Conservation (phyloP, 2,888 invertebrate species). For the Monochamus alternatus region DNA sequence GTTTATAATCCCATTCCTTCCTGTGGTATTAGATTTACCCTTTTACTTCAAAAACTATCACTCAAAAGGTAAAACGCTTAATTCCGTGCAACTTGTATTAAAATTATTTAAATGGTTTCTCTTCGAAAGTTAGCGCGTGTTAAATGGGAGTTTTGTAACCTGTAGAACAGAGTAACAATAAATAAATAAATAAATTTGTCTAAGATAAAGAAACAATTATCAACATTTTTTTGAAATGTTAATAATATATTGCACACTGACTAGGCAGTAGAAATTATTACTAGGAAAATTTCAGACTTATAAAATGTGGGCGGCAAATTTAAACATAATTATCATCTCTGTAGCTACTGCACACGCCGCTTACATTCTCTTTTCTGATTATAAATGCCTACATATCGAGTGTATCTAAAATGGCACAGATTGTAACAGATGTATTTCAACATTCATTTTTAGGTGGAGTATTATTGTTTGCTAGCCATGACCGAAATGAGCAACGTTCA, state of each 20-base stretch:
- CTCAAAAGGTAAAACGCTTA: slow-evolving; percentile 1
- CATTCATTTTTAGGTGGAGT: slow-evolving; percentile 7
- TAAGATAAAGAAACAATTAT: no score
- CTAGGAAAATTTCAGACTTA: background rate
- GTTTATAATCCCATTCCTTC: no score
- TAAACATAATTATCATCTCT: background rate
- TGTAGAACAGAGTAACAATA: no score
- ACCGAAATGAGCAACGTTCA: slow-evolving; percentile 15
- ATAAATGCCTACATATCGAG: background rate
- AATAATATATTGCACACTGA: no score
- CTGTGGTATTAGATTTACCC: no score
- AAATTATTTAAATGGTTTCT: slow-evolving; percentile 11
- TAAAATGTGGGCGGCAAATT: background rate
- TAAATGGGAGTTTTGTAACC: background rate
- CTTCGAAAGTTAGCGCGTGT: slow-evolving; percentile 6
- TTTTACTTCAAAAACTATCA: no score
- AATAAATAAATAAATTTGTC: no score
- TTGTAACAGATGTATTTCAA: slow-evolving; percentile 6
- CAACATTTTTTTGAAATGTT: no score
- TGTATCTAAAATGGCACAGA: slow-evolving; percentile 1
- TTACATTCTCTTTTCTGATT: slow-evolving; percentile 11
- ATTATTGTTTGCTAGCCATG: slow-evolving; percentile 24
- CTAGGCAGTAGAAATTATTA: no score
- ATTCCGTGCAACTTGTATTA: background rate
- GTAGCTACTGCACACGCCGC: background rate